Evolutionary conservation across 2,888 invertebrate species (phyloP), one percentile per base, ranked within the genome.

Genomic region (Mellilla xanthometata): DNA sequence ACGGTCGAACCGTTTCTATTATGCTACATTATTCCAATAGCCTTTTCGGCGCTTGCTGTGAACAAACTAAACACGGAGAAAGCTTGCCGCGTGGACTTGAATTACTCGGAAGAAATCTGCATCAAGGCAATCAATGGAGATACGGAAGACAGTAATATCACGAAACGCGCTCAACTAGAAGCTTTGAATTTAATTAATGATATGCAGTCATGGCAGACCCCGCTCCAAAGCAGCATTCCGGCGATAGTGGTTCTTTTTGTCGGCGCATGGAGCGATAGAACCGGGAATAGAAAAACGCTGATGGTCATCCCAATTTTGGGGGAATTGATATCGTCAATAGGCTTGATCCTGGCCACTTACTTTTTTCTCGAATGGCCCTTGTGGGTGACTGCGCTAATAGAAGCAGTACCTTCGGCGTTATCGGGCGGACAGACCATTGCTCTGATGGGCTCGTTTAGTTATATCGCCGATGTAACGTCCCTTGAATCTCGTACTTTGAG

Each of bases 1-100:
- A 93, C 93, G 0, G 93, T 94, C 1, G 94, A 94, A 70, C 94
- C 94, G 0, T 91, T 92, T 62, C 68, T 94, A 32, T 75, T 93
- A 4, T 92, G 91, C 53, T 94, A 93, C 60, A 83, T 93, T 12
- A 77, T 93, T 65, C 93, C 93, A 7, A 90, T 82, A 56, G 85
- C 91, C 0, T 76, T 93, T 50, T 93, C 95, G 0, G 91, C 92
- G 12, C 65, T 91, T 1, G 90, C 91, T 5, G 75, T 91, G 1
- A 80, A 83, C 39, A 87, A 89, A 52, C 66, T 92, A 1, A 91
- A 91, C 52, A 75, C 91, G 57, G 91, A 92, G 58, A 92, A 92
- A 65, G 90, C 91, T 9, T 92, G 91, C 57, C 82, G 88, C 15
- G 84, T 82, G 0, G 91, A 92, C 56, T 72, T 91, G 13, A 77